phyloP scores from a whole-genome alignment of 2,113 vertebrate species.

The Bettongia penicillata region DNA sequence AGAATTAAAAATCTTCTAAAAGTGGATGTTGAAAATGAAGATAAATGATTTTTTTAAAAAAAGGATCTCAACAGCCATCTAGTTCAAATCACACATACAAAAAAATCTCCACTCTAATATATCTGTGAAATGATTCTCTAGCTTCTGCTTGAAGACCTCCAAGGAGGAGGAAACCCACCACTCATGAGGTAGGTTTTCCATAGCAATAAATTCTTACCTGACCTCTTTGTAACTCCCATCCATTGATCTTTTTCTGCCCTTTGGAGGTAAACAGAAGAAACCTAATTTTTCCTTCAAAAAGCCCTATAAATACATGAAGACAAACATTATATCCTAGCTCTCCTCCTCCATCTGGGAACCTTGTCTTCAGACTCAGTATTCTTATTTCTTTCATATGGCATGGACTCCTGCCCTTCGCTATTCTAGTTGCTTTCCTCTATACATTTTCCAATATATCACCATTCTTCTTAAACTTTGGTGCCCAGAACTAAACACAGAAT shows the following conservation, averaged over 20 bases:
- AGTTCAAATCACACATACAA: background rate
- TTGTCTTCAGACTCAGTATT: background rate
- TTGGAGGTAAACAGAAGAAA: background rate
- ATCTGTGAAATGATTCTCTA: background rate
- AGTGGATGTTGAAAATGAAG: no score
- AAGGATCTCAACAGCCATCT: background rate
- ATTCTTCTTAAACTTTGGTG: background rate
- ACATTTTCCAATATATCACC: background rate
- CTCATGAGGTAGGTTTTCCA: background rate
- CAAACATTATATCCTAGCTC: background rate
- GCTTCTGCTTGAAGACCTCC: background rate
- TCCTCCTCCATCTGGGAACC: background rate
- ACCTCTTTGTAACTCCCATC: background rate
- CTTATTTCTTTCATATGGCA: background rate
- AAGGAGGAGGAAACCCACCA: background rate
- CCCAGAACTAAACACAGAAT: background rate
- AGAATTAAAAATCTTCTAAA: no score
- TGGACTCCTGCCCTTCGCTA: background rate
- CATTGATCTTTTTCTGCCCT: background rate
- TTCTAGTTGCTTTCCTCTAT: background rate
- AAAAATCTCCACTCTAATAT: background rate
- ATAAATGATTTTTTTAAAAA: no score
- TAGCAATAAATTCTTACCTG: background rate
- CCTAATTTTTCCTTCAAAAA: background rate
- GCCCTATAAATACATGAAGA: background rate